Base-by-base conservation (phyloP, 2,113 vertebrate species). In the Piliocolobus tephrosceles region DNA sequence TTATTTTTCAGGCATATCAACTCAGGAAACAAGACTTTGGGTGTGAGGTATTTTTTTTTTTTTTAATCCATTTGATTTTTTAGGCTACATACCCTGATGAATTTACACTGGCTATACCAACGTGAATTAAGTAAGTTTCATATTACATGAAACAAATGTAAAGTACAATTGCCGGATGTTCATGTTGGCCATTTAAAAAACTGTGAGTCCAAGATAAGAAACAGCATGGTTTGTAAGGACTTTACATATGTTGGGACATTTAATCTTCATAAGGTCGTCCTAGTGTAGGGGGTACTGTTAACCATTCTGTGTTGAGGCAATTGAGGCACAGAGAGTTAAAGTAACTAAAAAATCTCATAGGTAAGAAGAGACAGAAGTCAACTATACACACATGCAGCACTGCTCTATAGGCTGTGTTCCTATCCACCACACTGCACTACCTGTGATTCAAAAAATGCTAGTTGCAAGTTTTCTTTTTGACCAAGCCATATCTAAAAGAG, bases 301-400 rank as follows among this genome's bases (percentile, higher is more conserved):
- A 23, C 30, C 23, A 58, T 35, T 88, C 12, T 79, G 9, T 66
- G 25, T 25, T 83, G 38, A 72, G 16, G 6, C 58, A 43, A 32
- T 7, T 30, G 57, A 94, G 14, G 55, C 7, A 35, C 1, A 50
- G 3, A 43, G 27, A 47, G 16, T 58, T 47, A 40, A 61, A n/a
- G 57, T 25, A 32, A 78, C 1, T 32, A 20, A 22, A 88, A 23
- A 58, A 20, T 91, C 11, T 55, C 50, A 38, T 1, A 43, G 27
- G 7, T 76, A 40, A 23, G 38, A n/a, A 79, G 35, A n/a, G 40
- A 66, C 27, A 58, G 27, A 70, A 32, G 30, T 58, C 83, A 75
- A 2, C 12, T 16, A 11, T 3, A n/a, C 35, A 72, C 6, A 17
- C n/a, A 11, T 10, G 2, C 1, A 61, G 9, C 11, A 17, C 4